phyloP scores from a whole-genome alignment of 1,140 invertebrate species.

The Steinernema khuongi region DNA sequence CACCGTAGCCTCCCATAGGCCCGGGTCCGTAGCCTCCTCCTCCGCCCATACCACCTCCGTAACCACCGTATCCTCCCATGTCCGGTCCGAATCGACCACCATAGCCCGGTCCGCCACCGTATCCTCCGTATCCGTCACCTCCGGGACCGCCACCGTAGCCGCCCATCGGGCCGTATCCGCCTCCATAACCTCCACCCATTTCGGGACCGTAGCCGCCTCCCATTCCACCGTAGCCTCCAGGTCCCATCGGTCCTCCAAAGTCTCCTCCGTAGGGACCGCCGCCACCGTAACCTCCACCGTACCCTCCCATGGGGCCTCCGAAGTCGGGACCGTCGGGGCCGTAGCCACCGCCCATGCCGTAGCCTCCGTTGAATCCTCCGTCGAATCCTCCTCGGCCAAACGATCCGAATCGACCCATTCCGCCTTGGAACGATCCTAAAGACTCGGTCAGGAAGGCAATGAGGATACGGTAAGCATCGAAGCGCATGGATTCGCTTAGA shows the following conservation, averaged over 20 bases:
- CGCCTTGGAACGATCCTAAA: slow-evolving; percentile 11
- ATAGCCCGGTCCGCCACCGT: neutral
- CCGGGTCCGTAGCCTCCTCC: slow-evolving; percentile 16
- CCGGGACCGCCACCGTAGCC: slow-evolving; percentile 25
- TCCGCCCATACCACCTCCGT: slow-evolving; percentile 20
- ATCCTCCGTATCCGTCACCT: slow-evolving; percentile 29
- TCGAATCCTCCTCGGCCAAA: slow-evolving; percentile 25
- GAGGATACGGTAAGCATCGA: neutral
- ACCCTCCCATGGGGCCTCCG: slow-evolving; percentile 18
- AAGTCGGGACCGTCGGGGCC: slow-evolving; percentile 26
- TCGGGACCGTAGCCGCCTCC: slow-evolving; percentile 21
- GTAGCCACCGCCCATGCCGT: slow-evolving; percentile 24
- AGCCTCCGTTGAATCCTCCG: slow-evolving; percentile 25
- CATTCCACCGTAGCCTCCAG: slow-evolving; percentile 20
- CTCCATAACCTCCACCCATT: slow-evolving; percentile 23
- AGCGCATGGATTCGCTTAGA: no score
- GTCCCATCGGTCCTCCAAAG: slow-evolving; percentile 11
- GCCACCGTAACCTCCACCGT: slow-evolving; percentile 21
- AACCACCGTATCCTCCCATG: slow-evolving; percentile 23
- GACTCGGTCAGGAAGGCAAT: neutral
- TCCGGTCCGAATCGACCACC: slow-evolving; percentile 13
- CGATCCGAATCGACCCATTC: neutral
- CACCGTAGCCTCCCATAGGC: slow-evolving; percentile 21
- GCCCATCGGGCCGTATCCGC: neutral
- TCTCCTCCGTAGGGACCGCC: slow-evolving; percentile 20